A percentile compares a stretch with the other conserved stretches of the same genome.
phyloP scores from a whole-genome alignment of 2,797 vertebrate species.

The Phataginus tetradactyla region DNA sequence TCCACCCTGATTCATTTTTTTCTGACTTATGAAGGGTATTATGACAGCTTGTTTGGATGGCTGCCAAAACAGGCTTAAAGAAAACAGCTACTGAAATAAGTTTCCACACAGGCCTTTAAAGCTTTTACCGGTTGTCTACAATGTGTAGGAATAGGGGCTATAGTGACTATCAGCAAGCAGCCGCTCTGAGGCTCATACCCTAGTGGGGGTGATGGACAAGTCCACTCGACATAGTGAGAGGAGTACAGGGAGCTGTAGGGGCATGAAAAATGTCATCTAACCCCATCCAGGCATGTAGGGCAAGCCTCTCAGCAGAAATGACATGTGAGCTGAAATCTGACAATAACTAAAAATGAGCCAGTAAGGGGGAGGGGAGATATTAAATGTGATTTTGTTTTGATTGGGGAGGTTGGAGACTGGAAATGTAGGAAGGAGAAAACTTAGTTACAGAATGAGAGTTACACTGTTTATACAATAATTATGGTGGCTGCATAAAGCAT shows the following conservation, averaged over 20 bases:
- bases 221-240: not conserved
- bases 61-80: not conserved
- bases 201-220: not conserved
- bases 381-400: not conserved
- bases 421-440: not conserved
- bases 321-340: not conserved
- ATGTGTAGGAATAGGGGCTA: not conserved
- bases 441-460: slow-evolving; percentile 1
- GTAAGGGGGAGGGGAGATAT: not conserved
- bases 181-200: not conserved
- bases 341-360: not conserved
- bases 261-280: not conserved
- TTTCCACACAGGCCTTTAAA: not conserved
- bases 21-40: not conserved
- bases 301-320: not conserved
- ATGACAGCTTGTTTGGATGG: not conserved
- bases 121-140: not conserved
- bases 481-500: not conserved
- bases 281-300: not conserved
- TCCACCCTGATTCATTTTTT: not conserved
- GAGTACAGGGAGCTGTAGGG: not conserved
- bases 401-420: no score
- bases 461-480: not conserved
- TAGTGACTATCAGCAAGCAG: not conserved
- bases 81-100: not conserved